These are phyloP conservation scores for Carcinoscorpius rotundicauda DNA, from an alignment of 1,140 invertebrate species.

Conservation along the genomic window DNA sequence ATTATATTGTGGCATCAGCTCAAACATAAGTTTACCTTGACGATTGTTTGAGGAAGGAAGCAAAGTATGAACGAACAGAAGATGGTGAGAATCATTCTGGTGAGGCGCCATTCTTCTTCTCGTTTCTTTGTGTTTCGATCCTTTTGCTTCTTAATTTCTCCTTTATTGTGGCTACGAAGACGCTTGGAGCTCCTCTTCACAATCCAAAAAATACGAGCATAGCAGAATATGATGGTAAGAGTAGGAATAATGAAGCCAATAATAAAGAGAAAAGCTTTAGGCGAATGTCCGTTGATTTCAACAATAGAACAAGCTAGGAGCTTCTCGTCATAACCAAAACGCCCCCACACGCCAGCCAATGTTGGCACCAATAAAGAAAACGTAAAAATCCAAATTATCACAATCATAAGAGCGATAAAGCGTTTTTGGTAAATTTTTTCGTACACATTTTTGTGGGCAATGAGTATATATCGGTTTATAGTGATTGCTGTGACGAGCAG, in stretches of 20 bases:
- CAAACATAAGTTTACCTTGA: slow-evolving; percentile 45
- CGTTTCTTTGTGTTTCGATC: slow-evolving; percentile 1
- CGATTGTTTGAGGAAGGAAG: slow-evolving; percentile 69
- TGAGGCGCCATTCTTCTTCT: slow-evolving; percentile 42
- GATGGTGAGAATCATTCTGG: slow-evolving; percentile 67
- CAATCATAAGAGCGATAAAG: slow-evolving; percentile 9
- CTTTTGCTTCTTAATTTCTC: slow-evolving; percentile 57
- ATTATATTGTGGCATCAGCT: no score
- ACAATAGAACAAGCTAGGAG: slow-evolving; percentile 31
- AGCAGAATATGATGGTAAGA: slow-evolving; percentile 63
- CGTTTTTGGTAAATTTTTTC: slow-evolving; percentile 4
- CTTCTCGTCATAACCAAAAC: slow-evolving; percentile 50
- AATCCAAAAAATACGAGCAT: slow-evolving; percentile 32
- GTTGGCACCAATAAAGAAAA: slow-evolving; percentile 54
- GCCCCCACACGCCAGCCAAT: slow-evolving; percentile 64
- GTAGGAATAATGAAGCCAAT: slow-evolving; percentile 68
- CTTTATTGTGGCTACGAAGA: neutral
- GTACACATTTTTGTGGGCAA: slow-evolving; percentile 14
- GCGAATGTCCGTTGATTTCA: slow-evolving; percentile 50
- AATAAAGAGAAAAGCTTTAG: slow-evolving; percentile 70
- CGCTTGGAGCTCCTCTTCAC: neutral
- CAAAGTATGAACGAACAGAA: slow-evolving; percentile 68
- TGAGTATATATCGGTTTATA: slow-evolving; percentile 55
- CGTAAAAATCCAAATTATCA: slow-evolving; percentile 56
- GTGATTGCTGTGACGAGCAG: slow-evolving; percentile 81